Evolutionary conservation across 2,888 invertebrate species (phyloP), one percentile per base, ranked within the genome.

Genomic region (Andrena camellia): DNA sequence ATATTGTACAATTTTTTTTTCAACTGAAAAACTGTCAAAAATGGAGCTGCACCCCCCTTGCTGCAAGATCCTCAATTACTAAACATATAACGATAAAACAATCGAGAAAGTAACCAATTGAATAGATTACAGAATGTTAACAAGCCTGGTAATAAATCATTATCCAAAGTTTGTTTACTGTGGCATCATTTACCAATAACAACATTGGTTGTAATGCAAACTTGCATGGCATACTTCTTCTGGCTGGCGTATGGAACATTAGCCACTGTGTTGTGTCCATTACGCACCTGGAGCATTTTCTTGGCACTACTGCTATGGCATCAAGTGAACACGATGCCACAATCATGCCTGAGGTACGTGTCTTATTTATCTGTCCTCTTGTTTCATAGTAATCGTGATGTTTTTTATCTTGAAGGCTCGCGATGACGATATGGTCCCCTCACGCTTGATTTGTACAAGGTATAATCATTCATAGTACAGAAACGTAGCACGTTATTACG

Each of bases 191-290:
- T 91, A 50, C 92, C 92, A 76, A 89, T 93, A 81, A 74, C 90
- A 35, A 74, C 92, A 71, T 78, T 94, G 72, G 77, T 93, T 42
- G 48, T 88, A 1, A 90, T 94, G 91, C 93, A 93, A 90, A 64
- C 86, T 1, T 79, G 78, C 42, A 92, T 93, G 93, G 89, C 90
- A 0, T 97, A 97, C 92, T 96, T 97, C 92, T 98, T 97, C 92
- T 97, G 97, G 96, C 92, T 97, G 87, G 97, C 97, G 20, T 98
- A 98, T 94, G 98, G 98, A 10, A 96, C 96, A 0, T 93, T 97
- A 92, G 97, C 98, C 0, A 96, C 97, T 82, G 86, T 97, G 72
- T 94, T 98, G 82, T 97, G 97, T 68, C 97, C 98, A 0, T 94
- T 98, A 67, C 95, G 97, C 88, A 97, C 97, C 0, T 98, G 98